Evolutionary conservation across 2,113 vertebrate species (phyloP), one percentile per base, ranked within the genome.

Genomic region (Entomyzon cyanotis): DNA sequence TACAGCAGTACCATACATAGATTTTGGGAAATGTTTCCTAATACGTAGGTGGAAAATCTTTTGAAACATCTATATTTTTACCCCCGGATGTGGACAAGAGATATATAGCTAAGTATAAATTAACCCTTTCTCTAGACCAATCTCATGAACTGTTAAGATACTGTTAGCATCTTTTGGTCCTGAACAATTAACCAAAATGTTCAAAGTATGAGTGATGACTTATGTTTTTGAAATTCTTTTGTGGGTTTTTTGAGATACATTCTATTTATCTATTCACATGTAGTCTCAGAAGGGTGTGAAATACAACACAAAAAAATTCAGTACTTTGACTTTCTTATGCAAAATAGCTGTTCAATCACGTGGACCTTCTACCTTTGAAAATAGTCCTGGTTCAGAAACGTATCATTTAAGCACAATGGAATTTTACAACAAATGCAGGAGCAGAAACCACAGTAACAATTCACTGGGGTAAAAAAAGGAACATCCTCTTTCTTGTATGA

Each of bases 241-340:
- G 5, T 52, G 18, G 80, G 5, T 39, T 58, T 67, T 93, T 74
- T 93, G 21, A 46, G 4, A 44, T 28, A 50, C 27, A 2, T 42
- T 17, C 9, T 39, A 49, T 80, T 30, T 80, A 74, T 73, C 60
- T 73, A 52, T 35, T 30, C 5, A 19, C 11, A 8, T 39, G 13
- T 31, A 58, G 7, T 49, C 28, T 63, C 23, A 89, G 23, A 68
- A 60, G 6, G 8, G 0, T 73, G 12, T 37, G 56, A 86, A 71
- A 52, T 11, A 4, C 12, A 56, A 19, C 2, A 44, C 3, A 47
- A 19, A 39, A 17, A 14, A 39, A n/a, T 0, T 10, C 2, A 3
- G 6, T 62, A 31, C 0, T 67, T 80, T 78, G 14, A 1, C 6
- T 84, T 49, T 13, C 12, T 80, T 55, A 24, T 39, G 5, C 8